Base-by-base conservation (phyloP, 2,888 invertebrate genomes). In the Nymphalis c-album region DNA sequence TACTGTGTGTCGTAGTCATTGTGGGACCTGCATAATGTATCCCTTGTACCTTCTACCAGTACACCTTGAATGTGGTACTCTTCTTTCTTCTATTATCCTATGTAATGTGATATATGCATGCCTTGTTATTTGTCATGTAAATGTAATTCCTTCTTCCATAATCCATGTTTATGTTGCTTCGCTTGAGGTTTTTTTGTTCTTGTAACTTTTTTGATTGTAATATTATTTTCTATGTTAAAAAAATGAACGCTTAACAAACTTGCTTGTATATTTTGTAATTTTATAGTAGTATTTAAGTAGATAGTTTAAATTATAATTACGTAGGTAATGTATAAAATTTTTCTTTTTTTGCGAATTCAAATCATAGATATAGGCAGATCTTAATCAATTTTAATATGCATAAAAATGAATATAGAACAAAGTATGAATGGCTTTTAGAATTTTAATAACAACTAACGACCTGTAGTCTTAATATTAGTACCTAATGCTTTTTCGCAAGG, bases 1-100 rank as follows among this genome's bases (percentile, higher is more conserved):
- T 91, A 91, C 89, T 91, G 92, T 88, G 90, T 91, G 90, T 90
- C 78, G 90, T 92, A 91, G 89, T 86, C 91, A 89, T 91, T 92
- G 92, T 91, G 91, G 90, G 87, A 85, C 87, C 90, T 86, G 91
- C 91, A 91, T 90, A 91, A 91, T 90, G 90, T 82, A 85, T 82
- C 85, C 85, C 88, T 79, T 84, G 83, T 84, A 82, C 84, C 85
- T 84, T 82, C 81, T 84, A 84, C 84, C 90, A 91, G 90, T 91
- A 91, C 87, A 84, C 87, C 92, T 88, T 85, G 90, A 91, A 88
- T 82, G 90, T 91, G 92, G 91, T 91, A 90, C 88, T 83, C 80
- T 85, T 78, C 75, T 85, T 75, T 80, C 77, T 83, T 70, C 77
- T 74, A 75, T 74, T 58, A 71, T 58, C 68, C 64, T 74, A 61